Base-by-base conservation (phyloP, 2,113 vertebrate species). In the Myotis lucifugus region DNA sequence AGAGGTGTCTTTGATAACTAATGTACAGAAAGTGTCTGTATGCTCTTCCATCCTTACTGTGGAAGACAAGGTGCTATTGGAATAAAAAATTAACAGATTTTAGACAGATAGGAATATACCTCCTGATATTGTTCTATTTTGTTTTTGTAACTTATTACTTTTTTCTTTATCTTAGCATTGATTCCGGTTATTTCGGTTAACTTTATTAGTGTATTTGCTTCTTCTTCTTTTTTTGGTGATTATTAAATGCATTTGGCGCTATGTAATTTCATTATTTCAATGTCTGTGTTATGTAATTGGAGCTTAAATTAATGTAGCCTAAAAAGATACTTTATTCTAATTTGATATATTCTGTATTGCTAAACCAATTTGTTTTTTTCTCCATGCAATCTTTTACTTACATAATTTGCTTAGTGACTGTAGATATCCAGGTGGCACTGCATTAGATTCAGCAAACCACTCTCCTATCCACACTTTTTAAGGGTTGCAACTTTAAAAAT, bases 191-290 rank as follows among this genome's bases (percentile, higher is more conserved):
- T 97, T 97, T 96, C 61, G 91, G 69, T 96, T 98, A 96, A 95
- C 96, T 95, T 97, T 96, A 93, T 98, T 97, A 97, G 95, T 86
- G 78, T 90, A 72, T 97, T 96, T 96, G 95, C 96, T 97, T 94
- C 42, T n/a, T 15, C 46, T 74, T 32, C 67, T 34, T 10, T 97
- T 97, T 97, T 96, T 93, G 93, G 76, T 92, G 70, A 96, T 97
- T 97, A 97, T 98, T 96, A 97, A 98, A 97, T 96, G 86, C 92
- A 96, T 98, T 97, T 34, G 79, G 97, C 96, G 79, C 94, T 96
- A 69, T 12, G 0, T 96, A 97, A 98, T 96, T 97, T 95, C 93
- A 97, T 98, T 98, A 96, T 97, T 96, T 98, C 88, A 93, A 10
- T 93, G 90, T 90, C 82, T 97, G 96, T 96, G 90, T 97, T 67